Evolutionary conservation across 1,140 invertebrate species (phyloP).

Genomic region (Cyphomyrmex costatus): DNA sequence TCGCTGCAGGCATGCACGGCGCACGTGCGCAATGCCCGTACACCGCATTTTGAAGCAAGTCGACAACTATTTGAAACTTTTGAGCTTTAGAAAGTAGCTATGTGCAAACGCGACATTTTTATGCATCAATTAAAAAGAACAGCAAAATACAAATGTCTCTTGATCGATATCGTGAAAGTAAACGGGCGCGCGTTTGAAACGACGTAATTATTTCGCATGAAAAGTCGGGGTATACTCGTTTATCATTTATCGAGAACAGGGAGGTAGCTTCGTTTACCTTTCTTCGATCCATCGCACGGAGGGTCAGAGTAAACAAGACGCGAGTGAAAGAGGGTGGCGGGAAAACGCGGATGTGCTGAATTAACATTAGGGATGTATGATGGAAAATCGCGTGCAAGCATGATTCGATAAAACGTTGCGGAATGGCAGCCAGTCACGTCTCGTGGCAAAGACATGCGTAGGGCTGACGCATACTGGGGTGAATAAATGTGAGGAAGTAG

Average conservation of each 20-base stretch:
- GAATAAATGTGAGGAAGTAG: conserved; percentile 66
- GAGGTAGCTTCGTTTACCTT: conserved; percentile 9
- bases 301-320: neutral
- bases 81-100: neutral
- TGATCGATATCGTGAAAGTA: conserved; percentile 11
- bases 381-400: conserved; percentile 41
- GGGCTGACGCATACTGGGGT: conserved; percentile 62
- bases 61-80: neutral
- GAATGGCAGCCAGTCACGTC: conserved; percentile 70
- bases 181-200: neutral
- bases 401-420: conserved; percentile 38
- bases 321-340: neutral
- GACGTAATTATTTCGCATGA: neutral
- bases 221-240: conserved; percentile 39
- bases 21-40: conserved; percentile 37
- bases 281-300: conserved; percentile 30
- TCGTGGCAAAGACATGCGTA: conserved; percentile 58
- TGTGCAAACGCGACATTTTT: neutral
- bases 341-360: conserved; percentile 6
- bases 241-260: conserved; percentile 15
- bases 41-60: neutral
- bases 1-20: conserved; percentile 29
- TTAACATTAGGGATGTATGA: neutral
- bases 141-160: neutral
- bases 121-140: conserved; percentile 4